A percentile compares a stretch with the other conserved stretches of the same genome.
phyloP scores from a whole-genome alignment of 2,797 vertebrate genomes.

The Ceryle rudis region DNA sequence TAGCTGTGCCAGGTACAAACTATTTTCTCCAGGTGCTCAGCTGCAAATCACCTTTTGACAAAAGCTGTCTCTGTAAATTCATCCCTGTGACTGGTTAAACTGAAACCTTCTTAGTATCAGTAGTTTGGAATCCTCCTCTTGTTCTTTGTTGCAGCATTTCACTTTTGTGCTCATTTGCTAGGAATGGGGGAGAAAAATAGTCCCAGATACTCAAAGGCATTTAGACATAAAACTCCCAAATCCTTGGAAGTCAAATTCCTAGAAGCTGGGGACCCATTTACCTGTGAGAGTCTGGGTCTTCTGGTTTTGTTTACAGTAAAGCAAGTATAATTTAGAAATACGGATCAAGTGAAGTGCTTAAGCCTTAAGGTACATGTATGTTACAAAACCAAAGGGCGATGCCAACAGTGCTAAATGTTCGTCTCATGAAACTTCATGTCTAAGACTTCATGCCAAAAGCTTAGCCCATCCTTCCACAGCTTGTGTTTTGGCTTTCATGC shows the following conservation, averaged over 20 bases:
- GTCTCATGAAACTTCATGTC: not conserved
- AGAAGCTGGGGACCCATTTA: not conserved
- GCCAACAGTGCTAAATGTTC: not conserved
- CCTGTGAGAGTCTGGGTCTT: not conserved
- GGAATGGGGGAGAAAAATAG: not conserved
- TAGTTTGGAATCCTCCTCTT: not conserved
- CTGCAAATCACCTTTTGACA: not conserved
- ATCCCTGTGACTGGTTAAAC: not conserved
- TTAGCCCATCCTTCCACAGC: accelerated
- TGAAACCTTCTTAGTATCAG: not conserved
- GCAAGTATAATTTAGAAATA: not conserved
- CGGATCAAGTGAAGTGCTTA: not conserved
- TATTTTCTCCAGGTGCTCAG: not conserved
- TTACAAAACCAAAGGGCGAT: not conserved
- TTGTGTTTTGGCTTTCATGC: not conserved
- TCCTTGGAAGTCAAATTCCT: not conserved
- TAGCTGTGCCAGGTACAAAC: not conserved
- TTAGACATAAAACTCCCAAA: not conserved
- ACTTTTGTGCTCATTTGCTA: not conserved
- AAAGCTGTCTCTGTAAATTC: not conserved
- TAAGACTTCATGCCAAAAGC: not conserved
- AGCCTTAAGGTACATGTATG: accelerated
- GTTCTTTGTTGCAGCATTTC: not conserved
- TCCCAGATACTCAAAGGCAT: not conserved
- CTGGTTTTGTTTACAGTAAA: not conserved